Conservation (phyloP, 2,113 vertebrate genomes). For the Gymnarchus niloticus region DNA sequence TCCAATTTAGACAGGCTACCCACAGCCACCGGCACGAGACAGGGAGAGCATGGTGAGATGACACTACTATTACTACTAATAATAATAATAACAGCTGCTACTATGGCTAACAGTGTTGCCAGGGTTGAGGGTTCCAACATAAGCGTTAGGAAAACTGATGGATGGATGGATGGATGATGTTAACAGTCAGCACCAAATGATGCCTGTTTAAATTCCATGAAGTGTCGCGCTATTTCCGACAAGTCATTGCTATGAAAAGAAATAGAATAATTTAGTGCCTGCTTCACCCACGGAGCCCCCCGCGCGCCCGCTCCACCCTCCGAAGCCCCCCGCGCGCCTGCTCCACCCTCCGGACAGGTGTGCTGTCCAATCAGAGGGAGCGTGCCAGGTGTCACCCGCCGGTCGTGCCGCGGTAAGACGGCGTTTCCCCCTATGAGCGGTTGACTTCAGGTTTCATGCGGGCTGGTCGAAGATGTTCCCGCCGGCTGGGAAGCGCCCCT, state of each 20-base stretch:
- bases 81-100: not conserved
- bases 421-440: no score
- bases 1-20: no score
- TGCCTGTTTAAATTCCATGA: not conserved
- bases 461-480: constrained; percentile 72
- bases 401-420: no score
- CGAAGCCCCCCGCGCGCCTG: not conserved
- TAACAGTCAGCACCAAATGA: not conserved
- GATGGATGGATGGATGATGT: not conserved
- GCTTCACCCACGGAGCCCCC: no score
- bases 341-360: constrained; percentile 54
- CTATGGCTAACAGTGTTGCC: not conserved
- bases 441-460: no score
- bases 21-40: no score
- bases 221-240: not conserved
- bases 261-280: no score
- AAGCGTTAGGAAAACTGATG: not conserved
- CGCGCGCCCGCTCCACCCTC: no score
- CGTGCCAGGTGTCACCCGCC: constrained; percentile 37
- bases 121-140: not conserved
- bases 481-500: constrained; percentile 81
- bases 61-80: not conserved
- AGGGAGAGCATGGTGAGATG: not conserved
- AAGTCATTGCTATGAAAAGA: not conserved
- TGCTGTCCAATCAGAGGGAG: constrained; percentile 59